Percentiles rank a stretch among this genome's conserved stretches.
Evolutionary conservation across 2,113 vertebrate species (phyloP).

Genomic region (Pterocles orientalis): DNA sequence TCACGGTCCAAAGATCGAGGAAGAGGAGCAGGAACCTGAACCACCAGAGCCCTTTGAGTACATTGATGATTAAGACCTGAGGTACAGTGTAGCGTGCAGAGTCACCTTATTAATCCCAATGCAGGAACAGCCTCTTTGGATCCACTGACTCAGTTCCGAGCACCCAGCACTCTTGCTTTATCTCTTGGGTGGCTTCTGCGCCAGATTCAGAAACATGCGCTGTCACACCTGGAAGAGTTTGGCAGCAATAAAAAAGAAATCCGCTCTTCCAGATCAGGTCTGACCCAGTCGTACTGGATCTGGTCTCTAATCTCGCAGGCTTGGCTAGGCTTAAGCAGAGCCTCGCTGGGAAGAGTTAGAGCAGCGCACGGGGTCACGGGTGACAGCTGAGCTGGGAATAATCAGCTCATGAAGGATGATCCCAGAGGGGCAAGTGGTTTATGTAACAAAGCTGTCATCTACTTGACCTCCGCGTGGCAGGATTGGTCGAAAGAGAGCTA

Average conservation of each 20-base stretch:
- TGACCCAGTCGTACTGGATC: not conserved
- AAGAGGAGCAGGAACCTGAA: conserved; percentile 97
- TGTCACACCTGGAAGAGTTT: not conserved
- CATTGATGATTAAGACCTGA: conserved; percentile 87
- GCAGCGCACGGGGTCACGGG: not conserved
- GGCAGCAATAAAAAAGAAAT: not conserved
- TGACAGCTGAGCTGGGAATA: not conserved
- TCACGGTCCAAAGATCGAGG: conserved; percentile 96
- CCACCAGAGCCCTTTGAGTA: conserved; percentile 97
- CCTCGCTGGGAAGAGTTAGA: not conserved
- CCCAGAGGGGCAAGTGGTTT: not conserved
- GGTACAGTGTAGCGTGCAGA: not conserved
- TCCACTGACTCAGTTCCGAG: not conserved
- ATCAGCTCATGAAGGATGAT: not conserved
- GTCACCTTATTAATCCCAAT: not conserved
- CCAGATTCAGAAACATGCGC: not conserved
- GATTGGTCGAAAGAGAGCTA: not conserved
- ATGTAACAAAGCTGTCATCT: not conserved
- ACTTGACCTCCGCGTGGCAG: not conserved
- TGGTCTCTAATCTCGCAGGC: not conserved
- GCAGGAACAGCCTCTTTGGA: not conserved
- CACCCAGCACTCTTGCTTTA: not conserved
- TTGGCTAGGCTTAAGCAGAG: not conserved
- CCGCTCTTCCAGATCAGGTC: not conserved
- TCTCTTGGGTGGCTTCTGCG: not conserved